Conservation (phyloP, 92 coral and sea anemone genomes). For the Pocillopora grandis region DNA sequence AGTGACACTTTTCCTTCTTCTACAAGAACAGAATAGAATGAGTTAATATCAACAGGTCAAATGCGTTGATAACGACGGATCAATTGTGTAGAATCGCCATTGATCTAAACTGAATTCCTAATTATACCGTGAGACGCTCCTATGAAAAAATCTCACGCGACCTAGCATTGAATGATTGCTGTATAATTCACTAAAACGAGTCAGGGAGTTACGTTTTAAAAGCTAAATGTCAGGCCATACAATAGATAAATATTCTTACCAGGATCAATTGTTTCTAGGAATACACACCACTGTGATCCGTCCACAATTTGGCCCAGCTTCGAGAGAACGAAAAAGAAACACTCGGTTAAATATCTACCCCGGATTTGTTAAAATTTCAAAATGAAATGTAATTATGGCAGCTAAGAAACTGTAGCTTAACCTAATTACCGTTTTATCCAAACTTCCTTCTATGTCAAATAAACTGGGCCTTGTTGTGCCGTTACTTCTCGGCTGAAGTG, state of each 20-base stretch:
- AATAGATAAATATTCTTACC: conserved; percentile 49
- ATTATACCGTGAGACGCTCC: too few relatives aligned
- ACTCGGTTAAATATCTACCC: background rate
- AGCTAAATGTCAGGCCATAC: background rate
- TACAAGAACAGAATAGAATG: conserved; percentile 18
- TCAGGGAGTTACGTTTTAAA: background rate
- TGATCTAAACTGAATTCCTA: too few relatives aligned
- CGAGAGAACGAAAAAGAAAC: background rate
- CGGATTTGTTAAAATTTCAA: background rate
- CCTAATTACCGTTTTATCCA: conserved; percentile 66
- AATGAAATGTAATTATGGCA: too few relatives aligned
- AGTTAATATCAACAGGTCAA: background rate
- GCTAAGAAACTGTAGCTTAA: too few relatives aligned
- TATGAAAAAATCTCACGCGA: too few relatives aligned
- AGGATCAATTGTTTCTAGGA: conserved; percentile 91
- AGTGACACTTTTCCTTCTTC: conserved; percentile 72
- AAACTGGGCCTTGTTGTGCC: conserved; percentile 87
- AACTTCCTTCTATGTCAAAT: conserved; percentile 66
- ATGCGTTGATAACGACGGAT: background rate
- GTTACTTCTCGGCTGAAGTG: conserved; percentile 88
- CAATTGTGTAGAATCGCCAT: background rate
- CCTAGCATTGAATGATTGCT: too few relatives aligned
- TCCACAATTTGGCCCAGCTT: conserved; percentile 77
- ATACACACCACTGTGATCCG: conserved; percentile 74
- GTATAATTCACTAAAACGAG: background rate